These are phyloP conservation scores for Gambusia holbrooki DNA, from an alignment of 2,113 vertebrate species.

Conservation along the genomic window DNA sequence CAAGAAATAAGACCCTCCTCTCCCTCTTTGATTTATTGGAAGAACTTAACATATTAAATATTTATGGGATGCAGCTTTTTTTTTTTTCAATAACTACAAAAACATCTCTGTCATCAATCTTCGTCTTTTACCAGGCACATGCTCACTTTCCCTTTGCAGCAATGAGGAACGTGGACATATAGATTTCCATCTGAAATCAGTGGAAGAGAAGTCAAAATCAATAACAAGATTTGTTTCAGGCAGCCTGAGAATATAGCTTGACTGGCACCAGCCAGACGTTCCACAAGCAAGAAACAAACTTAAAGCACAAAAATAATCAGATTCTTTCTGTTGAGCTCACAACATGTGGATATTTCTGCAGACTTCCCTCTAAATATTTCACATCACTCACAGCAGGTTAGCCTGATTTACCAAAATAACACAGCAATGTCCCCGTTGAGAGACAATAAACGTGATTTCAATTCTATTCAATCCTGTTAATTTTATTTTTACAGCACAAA, in stretches of 20 bases:
- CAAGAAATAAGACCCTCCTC: constrained; percentile 47
- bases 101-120: constrained; percentile 67
- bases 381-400: no score
- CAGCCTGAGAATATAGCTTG: constrained; percentile 51
- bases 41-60: constrained; percentile 67
- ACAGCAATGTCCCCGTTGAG: no score
- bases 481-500: no score
- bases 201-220: constrained; percentile 67
- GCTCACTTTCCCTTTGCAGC: constrained; percentile 62
- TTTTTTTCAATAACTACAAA: constrained; percentile 66
- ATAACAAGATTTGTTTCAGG: constrained; percentile 60
- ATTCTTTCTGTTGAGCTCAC: constrained; percentile 36
- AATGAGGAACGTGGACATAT: constrained; percentile 67
- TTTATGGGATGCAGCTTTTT: constrained; percentile 56
- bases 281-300: constrained; percentile 38
- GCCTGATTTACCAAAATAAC: no score
- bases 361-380: neutral
- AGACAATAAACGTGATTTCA: no score
- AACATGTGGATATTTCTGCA: constrained; percentile 4
- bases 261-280: constrained; percentile 53
- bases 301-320: constrained; percentile 42
- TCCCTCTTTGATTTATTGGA: constrained; percentile 65
- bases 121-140: constrained; percentile 61
- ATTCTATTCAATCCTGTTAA: no score
- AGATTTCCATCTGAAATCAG: constrained; percentile 75